Percentiles rank a stretch among this genome's conserved stretches.
These are phyloP conservation scores for Anoura caudifer DNA, from an alignment of 2,113 vertebrate genomes.

Conservation along the genomic window DNA sequence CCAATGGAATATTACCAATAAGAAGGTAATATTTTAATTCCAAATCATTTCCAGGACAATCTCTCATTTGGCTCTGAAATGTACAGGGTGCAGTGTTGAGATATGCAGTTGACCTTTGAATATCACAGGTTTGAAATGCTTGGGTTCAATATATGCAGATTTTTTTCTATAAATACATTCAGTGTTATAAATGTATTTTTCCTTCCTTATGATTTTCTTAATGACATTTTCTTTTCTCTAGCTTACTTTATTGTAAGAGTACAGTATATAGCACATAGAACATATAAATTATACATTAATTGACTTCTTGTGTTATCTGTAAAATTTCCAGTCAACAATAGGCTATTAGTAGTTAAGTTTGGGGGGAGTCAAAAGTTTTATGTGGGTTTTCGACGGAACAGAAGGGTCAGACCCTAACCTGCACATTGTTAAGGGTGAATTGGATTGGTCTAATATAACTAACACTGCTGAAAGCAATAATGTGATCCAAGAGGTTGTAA, in stretches of 20 bases:
- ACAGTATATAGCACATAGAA: background rate
- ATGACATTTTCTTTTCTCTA: background rate
- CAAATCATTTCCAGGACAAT: background rate
- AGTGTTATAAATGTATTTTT: background rate
- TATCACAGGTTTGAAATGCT: background rate
- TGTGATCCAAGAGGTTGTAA: background rate
- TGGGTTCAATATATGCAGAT: background rate
- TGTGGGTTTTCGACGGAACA: background rate
- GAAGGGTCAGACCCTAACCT: background rate
- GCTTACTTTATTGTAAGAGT: background rate
- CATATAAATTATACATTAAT: background rate
- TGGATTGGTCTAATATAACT: too few relatives aligned
- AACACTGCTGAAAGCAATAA: background rate
- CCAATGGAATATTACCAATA: background rate
- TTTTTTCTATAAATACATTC: background rate
- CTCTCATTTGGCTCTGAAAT: background rate
- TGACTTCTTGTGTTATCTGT: background rate
- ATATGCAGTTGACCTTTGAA: background rate
- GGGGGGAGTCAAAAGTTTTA: background rate
- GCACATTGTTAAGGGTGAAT: background rate
- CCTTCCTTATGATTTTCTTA: background rate
- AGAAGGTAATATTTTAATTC: background rate
- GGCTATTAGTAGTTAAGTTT: background rate
- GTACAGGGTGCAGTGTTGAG: background rate
- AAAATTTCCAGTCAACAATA: background rate